phyloP scores from a whole-genome alignment of 2,888 invertebrate species.

The Pterostichus niger region DNA sequence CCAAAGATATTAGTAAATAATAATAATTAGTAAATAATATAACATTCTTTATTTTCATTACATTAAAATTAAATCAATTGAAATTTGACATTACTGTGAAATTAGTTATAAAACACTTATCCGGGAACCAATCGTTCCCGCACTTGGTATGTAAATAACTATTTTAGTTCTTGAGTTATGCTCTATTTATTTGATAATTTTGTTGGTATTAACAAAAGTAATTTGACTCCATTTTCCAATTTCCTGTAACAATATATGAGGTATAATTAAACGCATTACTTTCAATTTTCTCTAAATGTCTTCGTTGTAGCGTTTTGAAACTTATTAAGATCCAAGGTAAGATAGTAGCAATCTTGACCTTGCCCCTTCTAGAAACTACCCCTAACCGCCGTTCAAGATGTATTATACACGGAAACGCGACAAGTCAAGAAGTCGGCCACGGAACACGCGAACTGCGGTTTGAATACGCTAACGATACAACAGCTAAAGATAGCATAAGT shows the following conservation, averaged over 20 bases:
- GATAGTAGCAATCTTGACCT: conserved; percentile 44
- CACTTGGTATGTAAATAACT: no score
- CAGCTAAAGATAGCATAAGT: not conserved
- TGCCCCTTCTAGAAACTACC: conserved; percentile 25
- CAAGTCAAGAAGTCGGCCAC: conserved; percentile 3
- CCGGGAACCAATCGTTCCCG: no score
- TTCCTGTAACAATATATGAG: not conserved
- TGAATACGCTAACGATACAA: conserved; percentile 10
- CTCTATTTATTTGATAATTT: no score
- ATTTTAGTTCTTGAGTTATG: no score
- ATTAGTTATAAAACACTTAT: no score
- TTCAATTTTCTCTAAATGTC: not conserved
- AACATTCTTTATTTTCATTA: no score
- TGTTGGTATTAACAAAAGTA: no score
- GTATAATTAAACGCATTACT: not conserved
- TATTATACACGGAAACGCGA: conserved; percentile 47
- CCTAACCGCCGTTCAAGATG: conserved; percentile 22
- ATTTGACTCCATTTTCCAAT: not conserved
- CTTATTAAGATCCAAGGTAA: conserved; percentile 14
- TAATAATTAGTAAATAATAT: no score
- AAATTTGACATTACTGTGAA: no score
- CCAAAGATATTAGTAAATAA: no score
- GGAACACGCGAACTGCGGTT: conserved; percentile 41
- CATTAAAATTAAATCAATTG: no score
- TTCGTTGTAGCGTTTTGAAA: not conserved